Evolutionary conservation across 2,113 vertebrate genomes (phyloP), one percentile per base, ranked within the genome.

Genomic region (Tringa solitaria): DNA sequence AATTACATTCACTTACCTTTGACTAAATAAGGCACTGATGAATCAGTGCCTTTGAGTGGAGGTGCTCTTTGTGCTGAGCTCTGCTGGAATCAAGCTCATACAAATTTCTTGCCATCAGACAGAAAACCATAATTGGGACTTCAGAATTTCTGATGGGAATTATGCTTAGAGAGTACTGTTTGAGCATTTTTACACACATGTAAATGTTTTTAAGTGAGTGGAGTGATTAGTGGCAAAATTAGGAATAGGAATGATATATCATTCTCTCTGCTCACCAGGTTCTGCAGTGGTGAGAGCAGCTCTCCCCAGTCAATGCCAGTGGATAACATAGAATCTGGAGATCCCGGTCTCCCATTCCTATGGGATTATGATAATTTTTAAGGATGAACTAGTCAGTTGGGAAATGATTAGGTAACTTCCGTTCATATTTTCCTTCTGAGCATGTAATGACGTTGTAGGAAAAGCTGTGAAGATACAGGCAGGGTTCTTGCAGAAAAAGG

Each of bases 251-350:
- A 33, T 46, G 14, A 12, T 64, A 0, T 45, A 9, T 61, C 18
- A 35, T 64, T 12, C 4, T 59, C 17, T 70, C 28, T 76, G 59
- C 24, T 85, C 8, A 8, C 24, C 11, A 41, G 37, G 7, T 50
- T 27, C 20, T 91, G 43, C 17, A 41, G n/a, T 12, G 15, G 10
- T 45, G 67, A 72, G 26, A 59, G 35, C 46, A 51, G 46, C 43
- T 6, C 26, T 93, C 9, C 14, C 17, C 0, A 0, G 2, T 57
- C 6, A 28, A 6, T 3, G 2, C 1, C 5, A 6, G 24, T 48
- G 7, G 26, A 6, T 73, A 84, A 57, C 3, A 17, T 8, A 16
- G 11, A 54, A 35, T 43, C 11, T 63, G 16, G 30, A 78, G 15
- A 57, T 74, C 37, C 33, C 1, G 2, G 21, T 35, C 27, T 1